These are phyloP conservation scores for Liparis tanakae DNA, from an alignment of 2,797 vertebrate genomes.

Conservation along the genomic window DNA sequence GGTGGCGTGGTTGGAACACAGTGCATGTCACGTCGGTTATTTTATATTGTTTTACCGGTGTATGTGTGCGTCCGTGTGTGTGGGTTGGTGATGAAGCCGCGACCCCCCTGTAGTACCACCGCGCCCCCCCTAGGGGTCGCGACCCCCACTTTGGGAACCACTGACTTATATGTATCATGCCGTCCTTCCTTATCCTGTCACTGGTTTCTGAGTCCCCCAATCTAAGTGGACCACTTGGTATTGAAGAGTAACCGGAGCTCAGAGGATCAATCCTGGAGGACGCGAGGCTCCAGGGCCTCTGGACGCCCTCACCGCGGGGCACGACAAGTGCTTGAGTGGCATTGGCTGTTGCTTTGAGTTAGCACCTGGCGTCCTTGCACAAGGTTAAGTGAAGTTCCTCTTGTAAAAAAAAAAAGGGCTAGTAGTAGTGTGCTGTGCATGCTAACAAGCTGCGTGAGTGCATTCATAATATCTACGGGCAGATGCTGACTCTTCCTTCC, in stretches of 20 bases:
- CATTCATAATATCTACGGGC: conserved; percentile 32
- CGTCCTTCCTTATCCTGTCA: conserved; percentile 35
- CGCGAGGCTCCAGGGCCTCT: conserved; percentile 24
- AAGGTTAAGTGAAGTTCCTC: conserved; percentile 14
- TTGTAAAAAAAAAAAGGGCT: conserved; percentile 11
- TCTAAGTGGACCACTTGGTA: conserved; percentile 35
- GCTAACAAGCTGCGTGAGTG: conserved; percentile 27
- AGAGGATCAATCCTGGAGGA: conserved; percentile 47
- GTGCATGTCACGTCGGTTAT: no score
- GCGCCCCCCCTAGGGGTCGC: no score
- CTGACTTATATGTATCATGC: conserved; percentile 27
- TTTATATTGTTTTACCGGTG: no score
- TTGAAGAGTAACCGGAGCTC: conserved; percentile 44
- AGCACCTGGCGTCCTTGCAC: conserved; percentile 14
- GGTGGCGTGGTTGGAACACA: no score
- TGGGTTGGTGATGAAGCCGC: no score
- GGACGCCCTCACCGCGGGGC: conserved; percentile 5
- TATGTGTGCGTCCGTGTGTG: no score
- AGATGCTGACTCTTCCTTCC: conserved; percentile 34
- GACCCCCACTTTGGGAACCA: no score
- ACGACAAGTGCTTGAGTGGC: conserved; percentile 11
- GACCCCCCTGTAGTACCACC: no score
- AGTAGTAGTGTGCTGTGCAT: conserved; percentile 32
- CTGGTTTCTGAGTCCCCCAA: conserved; percentile 16
- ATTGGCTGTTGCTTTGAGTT: conserved; percentile 14